Evolutionary conservation across 2,113 vertebrate genomes (phyloP).

Genomic region (Dipodomys ordii): DNA sequence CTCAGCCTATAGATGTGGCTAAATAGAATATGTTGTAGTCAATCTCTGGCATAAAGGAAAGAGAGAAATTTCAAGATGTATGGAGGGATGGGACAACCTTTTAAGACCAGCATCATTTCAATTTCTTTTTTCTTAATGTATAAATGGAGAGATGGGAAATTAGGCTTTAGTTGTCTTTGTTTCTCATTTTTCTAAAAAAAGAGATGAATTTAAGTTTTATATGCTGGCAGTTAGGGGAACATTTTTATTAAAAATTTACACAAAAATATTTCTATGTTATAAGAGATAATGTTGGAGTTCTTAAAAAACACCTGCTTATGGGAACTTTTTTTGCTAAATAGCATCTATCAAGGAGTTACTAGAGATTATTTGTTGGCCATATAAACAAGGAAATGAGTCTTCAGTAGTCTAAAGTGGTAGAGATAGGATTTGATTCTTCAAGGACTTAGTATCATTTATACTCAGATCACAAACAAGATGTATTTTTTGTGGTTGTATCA

Average conservation of each 20-base stretch:
- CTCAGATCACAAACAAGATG: neutral
- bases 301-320: neutral
- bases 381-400: neutral
- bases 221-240: constrained; percentile 10
- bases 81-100: neutral
- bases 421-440: constrained; percentile 4
- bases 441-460: constrained; percentile 35
- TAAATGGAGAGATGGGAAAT: neutral
- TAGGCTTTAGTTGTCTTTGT: neutral
- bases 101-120: neutral
- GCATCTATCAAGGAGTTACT: constrained; percentile 20
- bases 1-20: neutral
- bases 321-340: constrained; percentile 16
- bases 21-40: neutral
- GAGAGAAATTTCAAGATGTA: neutral
- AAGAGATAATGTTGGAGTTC: constrained; percentile 42
- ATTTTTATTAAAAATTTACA: constrained; percentile 5
- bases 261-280: constrained; percentile 39
- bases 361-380: constrained; percentile 33
- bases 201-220: constrained; percentile 39
- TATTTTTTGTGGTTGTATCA: constrained; percentile 24
- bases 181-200: constrained; percentile 11
- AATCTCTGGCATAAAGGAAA: neutral
- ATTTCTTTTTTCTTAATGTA: neutral
- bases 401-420: neutral